Base-by-base conservation (phyloP, 2,113 vertebrate genomes). In the Eolophus roseicapilla region DNA sequence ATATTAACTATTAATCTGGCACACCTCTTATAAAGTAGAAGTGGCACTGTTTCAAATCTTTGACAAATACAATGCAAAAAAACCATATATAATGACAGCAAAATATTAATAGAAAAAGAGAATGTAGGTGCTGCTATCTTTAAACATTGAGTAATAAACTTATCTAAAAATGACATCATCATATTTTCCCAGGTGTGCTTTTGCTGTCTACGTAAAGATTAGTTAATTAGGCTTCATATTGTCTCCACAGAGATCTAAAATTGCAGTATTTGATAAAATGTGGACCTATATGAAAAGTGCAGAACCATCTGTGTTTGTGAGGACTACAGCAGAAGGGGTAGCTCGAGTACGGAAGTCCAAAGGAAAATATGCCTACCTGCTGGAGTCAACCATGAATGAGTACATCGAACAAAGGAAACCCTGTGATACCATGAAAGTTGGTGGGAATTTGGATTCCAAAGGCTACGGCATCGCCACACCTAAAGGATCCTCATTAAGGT, bases 401-500 rank as follows among this genome's bases (percentile, higher is more conserved):
- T 99, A 99, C 98, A 99, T 99, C 87, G 99, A 99, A 97, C 99
- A 99, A 97, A 98, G 99, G 77, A 99, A 99, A 95, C 99, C 99
- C 75, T 99, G 99, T 55, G 99, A 99, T 98, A 99, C 99, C 98
- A 99, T 99, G 99, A 99, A 99, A 98, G 99, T 99, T 90, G 99
- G 99, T 97, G 99, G 99, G 75, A 99, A 99, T 98, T 99, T 99
- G 98, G 99, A 99, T 98, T 99, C 99, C 98, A 99, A 99, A 98
- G 99, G 99, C 98, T 99, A 99, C 94, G 99, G 99, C 97, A 99
- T 99, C 98, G 99, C 99, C 96, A 99, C 99, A 96, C 99, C 99
- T 97, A 99, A 99, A 99, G 99, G 99, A 99, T 99, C 99, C 98
- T 99, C 99, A 99, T 99, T 99, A 99, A 99, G 99, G 99, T 99